Evolutionary conservation across 2,888 invertebrate species (phyloP), one percentile per base, ranked within the genome.

Genomic region (Spilosoma lubricipeda): DNA sequence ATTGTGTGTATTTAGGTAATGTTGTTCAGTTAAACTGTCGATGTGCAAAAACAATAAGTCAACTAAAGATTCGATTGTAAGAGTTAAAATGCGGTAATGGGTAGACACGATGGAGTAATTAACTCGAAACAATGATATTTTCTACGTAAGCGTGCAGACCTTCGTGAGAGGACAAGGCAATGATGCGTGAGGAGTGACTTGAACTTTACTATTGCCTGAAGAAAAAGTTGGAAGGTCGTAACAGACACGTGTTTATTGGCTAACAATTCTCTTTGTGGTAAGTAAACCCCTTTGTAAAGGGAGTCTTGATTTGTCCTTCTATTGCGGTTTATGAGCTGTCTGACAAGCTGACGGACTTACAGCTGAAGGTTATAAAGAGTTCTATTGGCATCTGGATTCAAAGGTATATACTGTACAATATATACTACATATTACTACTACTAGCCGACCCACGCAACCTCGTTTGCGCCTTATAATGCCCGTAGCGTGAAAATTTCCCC

Each of bases 121-220:
- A 73, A 27, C 39, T 48, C 64, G 39, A 66, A 73, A 73, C 73
- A 73, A 73, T 66, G 39, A 65, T n/a, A 65, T 69, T 66, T 66
- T 66, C 65, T 15, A 56, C 33, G 70, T 70, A 56, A 70, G n/a
- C 42, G 66, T 70, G 64, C 42, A 69, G 23, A 56, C 70, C 75
- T 71, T 72, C 69, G 68, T 48, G 48, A 65, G 69, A 72, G 75
- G 71, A 72, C 71, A 69, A 69, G 71, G 69, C 52, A 56, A 69
- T 65, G 68, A 68, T 36, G 68, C 52, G 74, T 67, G 68, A 69
- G 71, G 71, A 75, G 15, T 59, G 39, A 11, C 71, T 66, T 65
- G 30, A 56, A 27, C 52, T 36, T 59, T 63, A 63, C 68, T 48
- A 48, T 68, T 68, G 64, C 72, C 64, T 20, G 27, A 59, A 13